phyloP scores from a whole-genome alignment of 2,797 vertebrate genomes.

The Oceanodroma leucorhoa region DNA sequence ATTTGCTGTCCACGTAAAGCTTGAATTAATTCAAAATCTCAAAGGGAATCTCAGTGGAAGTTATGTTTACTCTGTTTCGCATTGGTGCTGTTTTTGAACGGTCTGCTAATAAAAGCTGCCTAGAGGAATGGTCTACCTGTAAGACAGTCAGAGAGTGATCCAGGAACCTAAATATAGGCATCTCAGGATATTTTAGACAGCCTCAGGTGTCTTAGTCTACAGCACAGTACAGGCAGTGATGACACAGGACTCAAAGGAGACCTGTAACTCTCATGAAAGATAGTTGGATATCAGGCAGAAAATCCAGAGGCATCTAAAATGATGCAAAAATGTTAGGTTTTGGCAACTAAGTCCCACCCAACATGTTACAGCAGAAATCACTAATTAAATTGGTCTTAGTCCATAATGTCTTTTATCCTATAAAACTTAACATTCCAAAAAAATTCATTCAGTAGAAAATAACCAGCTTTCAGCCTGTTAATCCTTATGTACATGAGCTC shows the following conservation, averaged over 20 bases:
- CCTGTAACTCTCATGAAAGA: background rate
- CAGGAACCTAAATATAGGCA: slow-evolving; percentile 33
- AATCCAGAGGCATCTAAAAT: background rate
- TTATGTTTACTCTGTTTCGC: background rate
- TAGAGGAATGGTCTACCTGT: slow-evolving; percentile 14
- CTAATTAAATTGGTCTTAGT: background rate
- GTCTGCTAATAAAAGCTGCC: slow-evolving; percentile 15
- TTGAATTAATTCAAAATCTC: slow-evolving; percentile 43
- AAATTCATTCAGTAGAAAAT: background rate
- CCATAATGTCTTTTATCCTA: background rate
- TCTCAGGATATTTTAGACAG: background rate
- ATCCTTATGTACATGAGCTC: background rate
- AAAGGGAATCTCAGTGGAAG: slow-evolving; percentile 18
- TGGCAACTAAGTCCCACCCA: background rate
- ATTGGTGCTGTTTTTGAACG: background rate
- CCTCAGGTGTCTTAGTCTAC: background rate
- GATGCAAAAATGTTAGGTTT: background rate
- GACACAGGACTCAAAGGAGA: background rate
- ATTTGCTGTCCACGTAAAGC: background rate
- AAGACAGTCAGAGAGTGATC: slow-evolving; percentile 1
- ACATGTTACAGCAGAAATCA: background rate
- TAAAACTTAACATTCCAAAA: background rate
- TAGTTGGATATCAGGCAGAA: background rate
- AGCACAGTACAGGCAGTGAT: background rate
- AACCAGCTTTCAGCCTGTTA: background rate